Evolutionary conservation across 2,113 vertebrate species (phyloP), one percentile per base, ranked within the genome.

Genomic region (Argyrosomus japonicus): DNA sequence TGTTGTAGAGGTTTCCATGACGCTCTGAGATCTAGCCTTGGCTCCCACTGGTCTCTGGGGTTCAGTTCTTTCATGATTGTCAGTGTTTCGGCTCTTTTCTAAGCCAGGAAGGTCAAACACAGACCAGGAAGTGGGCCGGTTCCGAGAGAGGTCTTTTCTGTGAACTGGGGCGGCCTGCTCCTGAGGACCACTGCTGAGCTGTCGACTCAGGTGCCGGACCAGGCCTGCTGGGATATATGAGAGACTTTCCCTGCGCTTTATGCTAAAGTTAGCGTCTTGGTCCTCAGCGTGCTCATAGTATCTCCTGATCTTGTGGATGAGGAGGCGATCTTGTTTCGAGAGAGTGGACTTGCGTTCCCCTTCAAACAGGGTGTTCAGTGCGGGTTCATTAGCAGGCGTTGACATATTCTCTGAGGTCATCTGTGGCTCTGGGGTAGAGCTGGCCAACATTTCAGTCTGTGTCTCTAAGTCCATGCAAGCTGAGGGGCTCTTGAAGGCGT

Each of bases 221-320:
- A 99, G 88, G n/a, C 98, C 98, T 6, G 97, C 95, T 47, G 98
- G 98, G 78, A 99, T 99, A 57, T 97, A 98, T 47, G 97, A 97
- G 36, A 99, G 96, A 85, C 98, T 99, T 90, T 99, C 98, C 0
- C 98, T 92, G 82, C 97, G 97, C 75, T 95, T 96, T 84, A 99
- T 91, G 15, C 97, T 96, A 4, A 98, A 97, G 88, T 91, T 74
- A 0, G 93, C 95, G 0, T 99, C 97, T 0, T 95, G 95, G 75
- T 97, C 36, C 84, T 98, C 98, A 0, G 98, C 97, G 0, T 96
- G 88, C 64, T 97, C 97, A 0, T 99, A 99, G 90, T 99, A 99
- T 64, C 70, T 96, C 86, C 94, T 96, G 89, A 99, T 97, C 92
- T 96, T 99, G 77, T 97, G 95, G 21, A 99, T 96, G 54, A 99